Base-by-base conservation (phyloP, 2,113 vertebrate genomes). In the Barnardius zonarius region DNA sequence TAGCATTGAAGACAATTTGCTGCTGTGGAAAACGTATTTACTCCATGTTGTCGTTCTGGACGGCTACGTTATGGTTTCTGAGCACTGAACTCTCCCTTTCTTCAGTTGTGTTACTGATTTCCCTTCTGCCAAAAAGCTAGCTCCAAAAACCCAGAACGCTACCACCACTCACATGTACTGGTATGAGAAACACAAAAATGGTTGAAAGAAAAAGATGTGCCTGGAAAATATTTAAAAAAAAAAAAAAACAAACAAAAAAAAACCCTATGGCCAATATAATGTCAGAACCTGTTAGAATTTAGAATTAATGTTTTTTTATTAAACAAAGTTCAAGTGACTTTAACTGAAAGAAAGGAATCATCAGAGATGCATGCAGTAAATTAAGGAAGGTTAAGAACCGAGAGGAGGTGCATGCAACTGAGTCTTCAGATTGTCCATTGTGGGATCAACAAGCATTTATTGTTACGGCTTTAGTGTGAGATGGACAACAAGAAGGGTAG, bases 21-120 rank as follows among this genome's bases (percentile, higher is more conserved):
- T 39, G 35, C 23, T 14, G 17, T 30, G 44, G 62, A 63, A 87
- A 61, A 64, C 8, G 5, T n/a, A 2, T 57, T 66, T 49, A 13
- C 7, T 55, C 43, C 0, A 0, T 5, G 0, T 64, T 74, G 31
- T 62, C 14, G 27, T 48, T 23, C 5, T 2, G 1, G n/a, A 74
- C 15, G 4, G 13, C 9, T 19, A 41, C 9, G 37, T 1, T 4
- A 5, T 12, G 2, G 13, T 4, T 66, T 73, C 63, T 73, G 17
- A 76, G 30, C 35, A 41, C 20, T 35, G 37, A 84, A 55, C 30
- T 82, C 17, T 49, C 9, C 7, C 9, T 67, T 48, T 30, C 27
- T 78, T 74, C 41, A 28, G 13, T 7, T 62, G 5, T 44, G 10
- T 30, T 17, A n/a, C n/a, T 51, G 39, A 64, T 84, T 75, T 76